Base-by-base conservation (phyloP, 2,797 vertebrate species). In the Rhinichthys osculus region DNA sequence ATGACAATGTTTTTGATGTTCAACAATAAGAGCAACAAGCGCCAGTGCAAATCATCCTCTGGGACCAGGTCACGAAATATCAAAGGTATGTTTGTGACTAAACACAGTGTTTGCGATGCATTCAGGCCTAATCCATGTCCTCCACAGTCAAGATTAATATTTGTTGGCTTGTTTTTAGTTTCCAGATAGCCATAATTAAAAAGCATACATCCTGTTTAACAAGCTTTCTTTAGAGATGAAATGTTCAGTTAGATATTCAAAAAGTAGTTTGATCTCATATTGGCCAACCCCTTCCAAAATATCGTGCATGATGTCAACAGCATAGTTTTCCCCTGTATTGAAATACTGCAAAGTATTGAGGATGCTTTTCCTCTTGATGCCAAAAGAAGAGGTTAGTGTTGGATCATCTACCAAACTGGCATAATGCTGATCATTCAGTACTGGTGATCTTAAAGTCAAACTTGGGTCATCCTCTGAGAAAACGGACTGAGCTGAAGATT, bases 1-100 rank as follows among this genome's bases (percentile, higher is more conserved):
- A 88, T 86, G 30, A 86, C 84, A 83, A 79, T 83, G 59, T 86
- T 86, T 66, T 76, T 74, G 23, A 88, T 86, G 57, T 86, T 59
- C 64, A 84, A 40, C 69, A 86, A 44, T 44, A 86, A 70, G 8
- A 83, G 62, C 40, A 83, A 66, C 47, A 78, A 69, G 33, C 33
- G 64, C 66, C 74, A 80, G 23, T 80, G 30, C 69, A 59, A 44
- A 50, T 84, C 74, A 40, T 40, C 54, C n/a, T 84, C 82, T 77
- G 81, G 73, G 44, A 62, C 67, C 38, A 87, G 38, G 30, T 81
- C 83, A 81, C 70, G 59, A 81, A 84, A 57, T 81, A 85, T 87
- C 62, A 82, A 81, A 71, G 78, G 50, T 33, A 88, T 77, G 66
- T 82, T 85, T 81, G 44, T 81, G 16, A 85, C 71, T 52, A 85